A percentile compares a stretch with the other conserved stretches of the same genome.
phyloP scores from a whole-genome alignment of 2,888 invertebrate species.

The Rosalia funebris region DNA sequence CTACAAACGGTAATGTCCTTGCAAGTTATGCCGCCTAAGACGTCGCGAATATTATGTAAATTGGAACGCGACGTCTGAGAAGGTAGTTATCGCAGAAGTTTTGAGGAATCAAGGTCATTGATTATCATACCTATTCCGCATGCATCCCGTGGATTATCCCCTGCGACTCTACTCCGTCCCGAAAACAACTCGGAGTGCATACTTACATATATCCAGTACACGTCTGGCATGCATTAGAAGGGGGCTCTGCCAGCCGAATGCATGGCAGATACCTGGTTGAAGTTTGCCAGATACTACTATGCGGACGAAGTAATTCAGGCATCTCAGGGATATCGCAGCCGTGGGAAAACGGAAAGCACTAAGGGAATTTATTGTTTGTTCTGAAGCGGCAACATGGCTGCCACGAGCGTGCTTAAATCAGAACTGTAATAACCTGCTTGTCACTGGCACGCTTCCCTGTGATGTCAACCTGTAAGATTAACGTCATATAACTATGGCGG shows the following conservation, averaged over 20 bases:
- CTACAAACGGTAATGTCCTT: no score
- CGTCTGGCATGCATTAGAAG: neutral
- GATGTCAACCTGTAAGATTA: conserved; percentile 39
- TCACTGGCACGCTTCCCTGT: conserved; percentile 55
- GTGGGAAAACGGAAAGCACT: neutral
- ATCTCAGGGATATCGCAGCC: neutral
- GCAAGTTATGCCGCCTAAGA: no score
- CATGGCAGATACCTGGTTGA: neutral
- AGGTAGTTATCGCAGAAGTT: no score
- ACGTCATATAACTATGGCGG: conserved; percentile 18
- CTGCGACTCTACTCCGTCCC: neutral
- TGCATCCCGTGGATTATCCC: no score
- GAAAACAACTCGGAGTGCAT: neutral
- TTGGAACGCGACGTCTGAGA: no score
- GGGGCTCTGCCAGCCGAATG: neutral
- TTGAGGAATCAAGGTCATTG: no score
- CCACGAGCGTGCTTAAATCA: conserved; percentile 56
- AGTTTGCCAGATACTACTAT: neutral
- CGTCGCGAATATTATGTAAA: no score
- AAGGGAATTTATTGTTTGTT: conserved; percentile 53
- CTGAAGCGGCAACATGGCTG: conserved; percentile 52
- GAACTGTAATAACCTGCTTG: conserved; percentile 58
- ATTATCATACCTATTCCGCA: no score
- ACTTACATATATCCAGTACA: neutral
- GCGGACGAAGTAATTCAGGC: neutral